phyloP scores from a whole-genome alignment of 2,113 vertebrate species.

The Elanus axillaris region DNA sequence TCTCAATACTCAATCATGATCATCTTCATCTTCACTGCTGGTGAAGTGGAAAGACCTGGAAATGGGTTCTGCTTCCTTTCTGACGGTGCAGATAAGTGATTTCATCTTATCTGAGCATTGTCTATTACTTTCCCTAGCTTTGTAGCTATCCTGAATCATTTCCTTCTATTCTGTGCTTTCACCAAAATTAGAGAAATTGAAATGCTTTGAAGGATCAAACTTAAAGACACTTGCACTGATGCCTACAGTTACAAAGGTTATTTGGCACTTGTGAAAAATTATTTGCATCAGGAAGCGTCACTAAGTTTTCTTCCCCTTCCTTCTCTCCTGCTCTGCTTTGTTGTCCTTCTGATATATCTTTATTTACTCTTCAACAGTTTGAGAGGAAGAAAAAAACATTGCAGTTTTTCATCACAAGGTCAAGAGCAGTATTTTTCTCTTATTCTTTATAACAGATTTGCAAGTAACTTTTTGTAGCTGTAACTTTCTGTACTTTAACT shows the following conservation, averaged over 20 bases:
- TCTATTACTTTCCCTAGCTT: background rate
- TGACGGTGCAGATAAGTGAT: background rate
- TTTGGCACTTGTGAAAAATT: background rate
- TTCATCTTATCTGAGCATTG: background rate
- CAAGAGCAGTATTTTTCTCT: background rate
- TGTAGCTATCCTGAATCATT: background rate
- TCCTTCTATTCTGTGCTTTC: background rate
- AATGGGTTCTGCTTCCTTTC: constrained; percentile 7
- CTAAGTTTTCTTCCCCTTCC: background rate
- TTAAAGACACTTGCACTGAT: background rate
- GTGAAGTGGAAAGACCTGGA: constrained; percentile 27
- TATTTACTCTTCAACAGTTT: background rate
- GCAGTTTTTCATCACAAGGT: background rate
- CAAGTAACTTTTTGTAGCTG: background rate
- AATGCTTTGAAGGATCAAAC: background rate
- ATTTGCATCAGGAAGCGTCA: background rate
- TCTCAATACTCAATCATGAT: background rate
- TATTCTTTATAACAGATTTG: background rate
- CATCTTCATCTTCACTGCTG: background rate
- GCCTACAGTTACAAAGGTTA: background rate
- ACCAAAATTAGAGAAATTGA: background rate
- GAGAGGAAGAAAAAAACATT: background rate
- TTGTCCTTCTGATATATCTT: background rate
- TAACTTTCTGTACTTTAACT: background rate
- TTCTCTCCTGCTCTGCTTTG: background rate